These are phyloP conservation scores for Benthochromis sp. DNA, from an alignment of 2,113 vertebrate genomes.

Conservation along the genomic window DNA sequence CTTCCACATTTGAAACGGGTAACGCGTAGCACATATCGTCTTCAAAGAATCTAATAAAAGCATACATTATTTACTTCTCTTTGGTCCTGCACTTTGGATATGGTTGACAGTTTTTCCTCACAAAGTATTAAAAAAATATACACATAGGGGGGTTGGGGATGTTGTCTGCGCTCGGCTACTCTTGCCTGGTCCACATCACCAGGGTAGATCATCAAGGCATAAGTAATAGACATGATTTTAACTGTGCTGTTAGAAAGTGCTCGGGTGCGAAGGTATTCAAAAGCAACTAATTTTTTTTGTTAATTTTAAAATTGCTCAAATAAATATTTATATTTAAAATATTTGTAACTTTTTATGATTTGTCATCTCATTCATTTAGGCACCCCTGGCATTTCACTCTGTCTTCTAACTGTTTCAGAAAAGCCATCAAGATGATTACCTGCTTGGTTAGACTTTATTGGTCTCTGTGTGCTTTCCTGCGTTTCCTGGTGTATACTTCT, in stretches of 20 bases:
- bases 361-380: neutral
- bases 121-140: conserved; percentile 75
- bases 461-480: conserved; percentile 28
- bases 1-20: conserved; percentile 83
- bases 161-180: conserved; percentile 79
- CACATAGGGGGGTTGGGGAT: conserved; percentile 61
- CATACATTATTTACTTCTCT: conserved; percentile 83
- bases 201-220: conserved; percentile 51
- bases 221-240: conserved; percentile 44
- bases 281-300: accelerated
- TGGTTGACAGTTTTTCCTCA: conserved; percentile 72
- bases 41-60: conserved; percentile 93
- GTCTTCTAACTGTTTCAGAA: conserved; percentile 40
- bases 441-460: conserved; percentile 23
- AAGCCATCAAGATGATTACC: conserved; percentile 39
- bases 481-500: conserved; percentile 28
- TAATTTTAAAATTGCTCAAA: neutral
- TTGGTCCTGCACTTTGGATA: conserved; percentile 75
- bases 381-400: conserved; percentile 67
- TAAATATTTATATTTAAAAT: neutral
- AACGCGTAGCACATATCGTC: conserved; percentile 93
- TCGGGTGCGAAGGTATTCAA: neutral
- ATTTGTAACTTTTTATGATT: neutral
- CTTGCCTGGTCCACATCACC: conserved; percentile 72
- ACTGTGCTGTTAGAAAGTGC: neutral